These are phyloP conservation scores for Thysanoteuthis rhombus DNA, from an alignment of 2,888 invertebrate genomes.

Conservation along the genomic window DNA sequence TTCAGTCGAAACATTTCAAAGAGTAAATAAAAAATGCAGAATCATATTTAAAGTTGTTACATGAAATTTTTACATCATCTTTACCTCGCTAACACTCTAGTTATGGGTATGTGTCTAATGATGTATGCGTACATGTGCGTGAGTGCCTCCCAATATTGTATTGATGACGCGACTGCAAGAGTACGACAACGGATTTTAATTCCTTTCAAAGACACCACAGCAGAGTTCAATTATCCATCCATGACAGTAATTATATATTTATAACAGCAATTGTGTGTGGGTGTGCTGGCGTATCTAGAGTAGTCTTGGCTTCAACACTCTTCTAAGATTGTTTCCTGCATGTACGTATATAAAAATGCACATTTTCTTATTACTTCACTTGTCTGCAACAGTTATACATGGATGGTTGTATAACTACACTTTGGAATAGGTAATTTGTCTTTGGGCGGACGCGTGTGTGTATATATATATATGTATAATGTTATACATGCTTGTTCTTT, in stretches of 20 bases:
- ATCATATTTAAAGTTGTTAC: not conserved
- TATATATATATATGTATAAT: not conserved
- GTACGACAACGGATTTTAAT: not conserved
- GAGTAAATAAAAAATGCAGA: not conserved
- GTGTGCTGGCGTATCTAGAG: not conserved
- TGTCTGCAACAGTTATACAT: not conserved
- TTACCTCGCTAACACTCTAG: not conserved
- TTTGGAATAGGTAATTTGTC: not conserved
- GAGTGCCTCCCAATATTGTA: not conserved
- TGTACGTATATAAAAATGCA: conserved; percentile 1
- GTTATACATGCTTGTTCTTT: not conserved
- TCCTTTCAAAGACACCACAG: not conserved
- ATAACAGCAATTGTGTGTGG: not conserved
- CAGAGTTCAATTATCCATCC: not conserved
- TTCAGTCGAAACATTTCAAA: not conserved
- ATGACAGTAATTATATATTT: not conserved
- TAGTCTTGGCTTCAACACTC: not conserved
- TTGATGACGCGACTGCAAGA: not conserved
- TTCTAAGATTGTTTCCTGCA: not conserved
- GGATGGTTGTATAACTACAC: not conserved
- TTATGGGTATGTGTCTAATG: not conserved
- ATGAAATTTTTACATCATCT: not conserved
- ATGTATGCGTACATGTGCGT: not conserved
- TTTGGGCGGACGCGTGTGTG: not conserved
- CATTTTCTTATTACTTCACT: not conserved